Evolutionary conservation across 2,888 invertebrate genomes (phyloP).

Genomic region (Drosophila kuntzei): DNA sequence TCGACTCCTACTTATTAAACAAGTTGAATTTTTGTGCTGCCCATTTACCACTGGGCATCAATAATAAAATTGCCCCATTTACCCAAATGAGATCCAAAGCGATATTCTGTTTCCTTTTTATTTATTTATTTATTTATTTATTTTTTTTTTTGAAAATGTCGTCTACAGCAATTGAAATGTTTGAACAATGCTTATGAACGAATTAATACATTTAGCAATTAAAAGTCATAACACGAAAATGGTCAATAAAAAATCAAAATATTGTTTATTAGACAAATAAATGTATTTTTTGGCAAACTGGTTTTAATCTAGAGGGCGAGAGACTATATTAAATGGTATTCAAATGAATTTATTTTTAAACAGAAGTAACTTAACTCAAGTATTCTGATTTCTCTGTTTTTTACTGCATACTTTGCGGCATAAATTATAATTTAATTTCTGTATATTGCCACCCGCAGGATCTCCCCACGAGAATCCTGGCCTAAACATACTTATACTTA

Average conservation of each 20-base stretch:
- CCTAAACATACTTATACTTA: too few relatives aligned
- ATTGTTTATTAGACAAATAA: slow-evolving; percentile 72
- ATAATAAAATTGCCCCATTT: not conserved
- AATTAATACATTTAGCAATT: slow-evolving; percentile 37
- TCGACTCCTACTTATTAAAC: slow-evolving; percentile 15
- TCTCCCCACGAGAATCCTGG: too few relatives aligned
- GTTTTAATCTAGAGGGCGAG: slow-evolving; percentile 11
- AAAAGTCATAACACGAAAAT: slow-evolving; percentile 42
- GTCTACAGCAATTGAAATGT: slow-evolving; percentile 21
- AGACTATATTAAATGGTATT: too few relatives aligned
- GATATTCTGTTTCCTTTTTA: slow-evolving; percentile 1
- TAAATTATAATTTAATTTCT: too few relatives aligned
- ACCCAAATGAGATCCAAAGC: slow-evolving; percentile 16
- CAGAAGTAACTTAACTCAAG: too few relatives aligned
- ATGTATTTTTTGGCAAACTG: slow-evolving; percentile 36
- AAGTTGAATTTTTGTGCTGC: slow-evolving; percentile 42
- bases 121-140: too few relatives aligned
- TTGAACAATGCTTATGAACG: slow-evolving; percentile 23
- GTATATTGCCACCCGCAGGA: too few relatives aligned
- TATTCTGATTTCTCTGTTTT: too few relatives aligned
- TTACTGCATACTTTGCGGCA: too few relatives aligned
- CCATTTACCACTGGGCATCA: slow-evolving; percentile 26
- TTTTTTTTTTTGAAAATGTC: slow-evolving; percentile 9
- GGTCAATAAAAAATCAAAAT: slow-evolving; percentile 74
- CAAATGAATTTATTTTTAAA: too few relatives aligned